Base-by-base conservation (phyloP, 1,140 invertebrate species). In the Drosophila obscura region DNA sequence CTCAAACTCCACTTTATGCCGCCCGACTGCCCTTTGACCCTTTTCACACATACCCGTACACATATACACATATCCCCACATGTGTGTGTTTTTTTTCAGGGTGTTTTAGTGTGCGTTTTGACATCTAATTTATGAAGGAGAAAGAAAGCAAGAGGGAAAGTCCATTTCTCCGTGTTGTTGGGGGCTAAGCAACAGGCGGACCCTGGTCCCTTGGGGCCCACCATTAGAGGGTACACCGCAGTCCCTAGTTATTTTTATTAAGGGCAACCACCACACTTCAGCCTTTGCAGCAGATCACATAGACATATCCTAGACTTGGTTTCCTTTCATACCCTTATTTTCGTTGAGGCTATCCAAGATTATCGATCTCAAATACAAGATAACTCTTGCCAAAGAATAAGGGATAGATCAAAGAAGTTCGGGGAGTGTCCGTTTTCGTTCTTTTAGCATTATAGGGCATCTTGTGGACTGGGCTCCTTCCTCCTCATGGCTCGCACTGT, bases 61-160 rank as follows among this genome's bases (percentile, higher is more conserved):
- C 16, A 8, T 4, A 5, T 11, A 0, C 16, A 16, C 1, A 35
- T n/a, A n/a, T n/a, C 4, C 0, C 9, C 61, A 56, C 48, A 41
- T 61, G 65, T 52, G 62, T 51, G 73, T 31, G 51, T 5, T 24
- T 56, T 56, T 68, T 41, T 61, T 61, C 67, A 58, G 67, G 58
- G 52, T 80, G 82, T 64, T 62, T 78, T 63, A 81, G 75, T 74
- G 65, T 43, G 41, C 56, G 82, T 71, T 85, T 85, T 87, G 82
- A 78, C 82, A 61, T 87, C 82, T 85, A 87, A 85, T 85, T 85
- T 85, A 85, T 82, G 82, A 87, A 87, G 80, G 78, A 55, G 69
- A 65, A 73, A 62, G 57, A 61, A 87, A 44, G 67, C 66, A 62
- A 31, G 24, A 11, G 26, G 4, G 35, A 39, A 31, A 31, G 39